A percentile compares a stretch with the other conserved stretches of the same genome.
Conservation (phyloP, 2,888 invertebrate genomes). For the Stegana nigrithorax region DNA sequence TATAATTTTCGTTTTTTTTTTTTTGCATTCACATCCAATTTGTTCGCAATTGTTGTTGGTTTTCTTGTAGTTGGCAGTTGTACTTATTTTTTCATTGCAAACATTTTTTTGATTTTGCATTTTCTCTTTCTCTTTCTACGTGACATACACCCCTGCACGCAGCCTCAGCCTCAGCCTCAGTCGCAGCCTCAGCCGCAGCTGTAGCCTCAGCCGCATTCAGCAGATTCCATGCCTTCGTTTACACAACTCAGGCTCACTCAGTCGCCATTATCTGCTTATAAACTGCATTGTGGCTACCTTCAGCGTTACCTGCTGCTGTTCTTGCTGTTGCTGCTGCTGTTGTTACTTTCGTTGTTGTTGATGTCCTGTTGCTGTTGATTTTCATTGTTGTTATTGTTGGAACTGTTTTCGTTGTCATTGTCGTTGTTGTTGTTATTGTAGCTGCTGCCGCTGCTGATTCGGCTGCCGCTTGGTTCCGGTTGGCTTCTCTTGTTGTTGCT, state of each 20-base stretch:
- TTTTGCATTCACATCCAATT: slow-evolving; percentile 60
- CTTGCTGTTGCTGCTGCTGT: slow-evolving; percentile 11
- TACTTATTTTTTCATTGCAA: too few relatives aligned
- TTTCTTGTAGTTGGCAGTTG: too few relatives aligned
- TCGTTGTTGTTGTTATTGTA: slow-evolving; percentile 16
- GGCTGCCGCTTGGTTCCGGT: background rate
- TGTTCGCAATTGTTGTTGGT: too few relatives aligned
- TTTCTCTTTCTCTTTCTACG: background rate
- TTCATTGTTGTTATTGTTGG: too few relatives aligned
- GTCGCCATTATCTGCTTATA: slow-evolving; percentile 11
- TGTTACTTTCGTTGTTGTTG: background rate
- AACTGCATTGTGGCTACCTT: slow-evolving; percentile 9
- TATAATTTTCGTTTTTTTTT: slow-evolving; percentile 65
- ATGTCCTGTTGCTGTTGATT: background rate
- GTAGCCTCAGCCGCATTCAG: too few relatives aligned
- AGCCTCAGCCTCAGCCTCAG: too few relatives aligned
- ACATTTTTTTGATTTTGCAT: background rate
- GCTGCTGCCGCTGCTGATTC: background rate
- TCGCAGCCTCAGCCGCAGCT: too few relatives aligned
- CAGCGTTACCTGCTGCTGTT: slow-evolving; percentile 8
- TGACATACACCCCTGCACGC: background rate
- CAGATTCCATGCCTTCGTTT: too few relatives aligned
- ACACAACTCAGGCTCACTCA: background rate
- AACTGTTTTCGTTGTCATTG: slow-evolving; percentile 4
- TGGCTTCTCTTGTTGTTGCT: too few relatives aligned